Conservation (phyloP, 2,797 vertebrate species). For the Scleropages formosus region DNA sequence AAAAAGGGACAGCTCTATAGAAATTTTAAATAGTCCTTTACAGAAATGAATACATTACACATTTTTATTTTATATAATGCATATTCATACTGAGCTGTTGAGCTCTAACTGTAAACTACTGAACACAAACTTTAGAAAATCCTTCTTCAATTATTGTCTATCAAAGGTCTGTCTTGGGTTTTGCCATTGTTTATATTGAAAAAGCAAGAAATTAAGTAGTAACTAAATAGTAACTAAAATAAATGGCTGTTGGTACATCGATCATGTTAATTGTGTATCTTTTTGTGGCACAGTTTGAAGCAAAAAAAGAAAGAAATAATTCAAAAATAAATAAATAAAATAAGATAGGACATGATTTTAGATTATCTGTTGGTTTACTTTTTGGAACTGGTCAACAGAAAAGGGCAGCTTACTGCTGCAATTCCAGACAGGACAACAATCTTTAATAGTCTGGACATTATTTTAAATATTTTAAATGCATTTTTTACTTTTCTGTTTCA, state of each 20-base stretch:
- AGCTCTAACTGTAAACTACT: constrained; percentile 26
- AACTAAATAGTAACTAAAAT: constrained; percentile 11
- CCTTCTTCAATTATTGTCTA: constrained; percentile 1
- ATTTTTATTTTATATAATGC: constrained; percentile 18
- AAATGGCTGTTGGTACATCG: neutral
- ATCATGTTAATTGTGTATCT: neutral
- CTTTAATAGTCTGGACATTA: constrained; percentile 12
- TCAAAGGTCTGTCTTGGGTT: neutral
- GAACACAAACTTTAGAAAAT: constrained; percentile 9
- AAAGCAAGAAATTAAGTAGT: constrained; percentile 15
- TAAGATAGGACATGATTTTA: neutral
- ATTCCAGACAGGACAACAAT: constrained; percentile 19
- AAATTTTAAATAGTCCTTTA: constrained; percentile 11
- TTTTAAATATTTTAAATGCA: constrained; percentile 11
- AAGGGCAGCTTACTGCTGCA: neutral
- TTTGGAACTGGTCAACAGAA: neutral
- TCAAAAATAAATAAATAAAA: too few relatives aligned
- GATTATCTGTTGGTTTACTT: neutral
- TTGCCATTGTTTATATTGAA: constrained; percentile 10
- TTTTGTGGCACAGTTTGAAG: constrained; percentile 12
- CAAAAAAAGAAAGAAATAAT: neutral
- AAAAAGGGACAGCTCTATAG: constrained; percentile 6
- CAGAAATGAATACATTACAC: constrained; percentile 19
- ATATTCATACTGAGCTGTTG: constrained; percentile 22
- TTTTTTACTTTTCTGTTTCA: constrained; percentile 26